phyloP scores from a whole-genome alignment of 2,888 invertebrate genomes.

The Malacosoma neustria region DNA sequence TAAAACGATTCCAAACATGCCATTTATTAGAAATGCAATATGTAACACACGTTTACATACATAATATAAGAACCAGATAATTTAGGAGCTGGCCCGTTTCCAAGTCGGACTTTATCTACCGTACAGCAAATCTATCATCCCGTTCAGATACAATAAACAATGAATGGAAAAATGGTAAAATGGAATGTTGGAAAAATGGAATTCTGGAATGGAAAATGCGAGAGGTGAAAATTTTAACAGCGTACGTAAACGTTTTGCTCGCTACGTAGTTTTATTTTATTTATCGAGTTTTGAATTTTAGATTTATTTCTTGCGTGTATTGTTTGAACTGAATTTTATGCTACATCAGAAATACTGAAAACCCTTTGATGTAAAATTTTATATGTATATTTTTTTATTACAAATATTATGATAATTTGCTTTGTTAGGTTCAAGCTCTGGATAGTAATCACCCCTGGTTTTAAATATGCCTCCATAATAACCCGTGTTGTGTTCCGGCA shows the following conservation, averaged over 20 bases:
- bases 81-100: neutral
- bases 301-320: neutral
- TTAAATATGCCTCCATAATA: too few relatives aligned
- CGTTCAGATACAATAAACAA: neutral
- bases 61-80: neutral
- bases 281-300: neutral
- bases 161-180: neutral
- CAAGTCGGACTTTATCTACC: constrained; percentile 1
- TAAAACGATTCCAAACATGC: neutral
- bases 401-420: too few relatives aligned
- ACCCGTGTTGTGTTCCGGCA: too few relatives aligned
- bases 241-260: neutral
- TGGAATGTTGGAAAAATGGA: neutral
- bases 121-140: neutral
- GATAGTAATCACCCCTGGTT: too few relatives aligned
- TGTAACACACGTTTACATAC: neutral
- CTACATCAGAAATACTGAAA: too few relatives aligned
- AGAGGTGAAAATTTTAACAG: neutral
- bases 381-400: too few relatives aligned
- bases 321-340: neutral
- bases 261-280: neutral
- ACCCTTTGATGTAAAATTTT: too few relatives aligned
- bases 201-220: neutral
- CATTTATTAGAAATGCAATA: neutral
- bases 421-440: too few relatives aligned